Percentiles rank a stretch among this genome's conserved stretches.
Conservation (phyloP, 2,888 invertebrate species). For the Hypolimnas misippus region DNA sequence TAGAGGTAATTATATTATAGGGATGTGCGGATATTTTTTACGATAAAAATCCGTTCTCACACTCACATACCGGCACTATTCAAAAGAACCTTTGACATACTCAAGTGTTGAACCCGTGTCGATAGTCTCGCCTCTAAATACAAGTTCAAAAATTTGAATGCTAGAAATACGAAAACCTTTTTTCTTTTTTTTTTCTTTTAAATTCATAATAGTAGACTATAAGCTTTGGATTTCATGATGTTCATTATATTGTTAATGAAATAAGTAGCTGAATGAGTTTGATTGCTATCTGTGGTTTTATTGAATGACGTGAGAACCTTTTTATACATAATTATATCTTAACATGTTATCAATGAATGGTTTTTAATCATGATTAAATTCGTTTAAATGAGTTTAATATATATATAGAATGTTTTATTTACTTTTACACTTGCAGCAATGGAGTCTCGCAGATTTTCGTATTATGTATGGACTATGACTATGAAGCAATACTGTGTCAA, state of each 20-base stretch:
- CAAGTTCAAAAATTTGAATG: conserved; percentile 34
- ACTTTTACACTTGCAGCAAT: too few relatives aligned
- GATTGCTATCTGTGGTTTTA: conserved; percentile 43
- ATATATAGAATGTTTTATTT: background rate
- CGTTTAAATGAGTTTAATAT: background rate
- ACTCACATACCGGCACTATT: conserved; percentile 47
- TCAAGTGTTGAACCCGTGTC: conserved; percentile 63
- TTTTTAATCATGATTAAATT: conserved; percentile 7
- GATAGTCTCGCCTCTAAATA: conserved; percentile 66
- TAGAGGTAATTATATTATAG: background rate
- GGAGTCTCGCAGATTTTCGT: too few relatives aligned
- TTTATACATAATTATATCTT: conserved; percentile 16
- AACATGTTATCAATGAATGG: background rate
- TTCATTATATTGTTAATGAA: conserved; percentile 56
- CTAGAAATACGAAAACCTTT: conserved; percentile 2
- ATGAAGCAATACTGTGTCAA: too few relatives aligned
- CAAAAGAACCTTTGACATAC: conserved; percentile 48
- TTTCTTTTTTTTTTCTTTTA: background rate
- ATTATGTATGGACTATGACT: too few relatives aligned
- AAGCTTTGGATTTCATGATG: conserved; percentile 34
- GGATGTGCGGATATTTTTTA: background rate
- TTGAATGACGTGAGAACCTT: conserved; percentile 27
- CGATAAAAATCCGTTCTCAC: conserved; percentile 57
- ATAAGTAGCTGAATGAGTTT: conserved; percentile 62
- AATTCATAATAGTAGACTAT: conserved; percentile 21